Conservation (phyloP, 1,140 invertebrate genomes). For the Bombus huntii region DNA sequence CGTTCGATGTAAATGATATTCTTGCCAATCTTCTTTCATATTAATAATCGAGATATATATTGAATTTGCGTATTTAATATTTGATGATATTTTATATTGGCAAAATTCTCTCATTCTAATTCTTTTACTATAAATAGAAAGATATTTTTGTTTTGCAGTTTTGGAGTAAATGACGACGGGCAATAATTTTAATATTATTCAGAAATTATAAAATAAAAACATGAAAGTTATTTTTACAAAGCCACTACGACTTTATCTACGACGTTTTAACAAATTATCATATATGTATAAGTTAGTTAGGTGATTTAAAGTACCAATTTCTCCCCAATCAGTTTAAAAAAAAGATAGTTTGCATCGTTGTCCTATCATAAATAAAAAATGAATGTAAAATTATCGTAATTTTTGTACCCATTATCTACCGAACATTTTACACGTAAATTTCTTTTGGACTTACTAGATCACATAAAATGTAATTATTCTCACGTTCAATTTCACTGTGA, state of each 20-base stretch:
- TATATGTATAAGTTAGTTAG: no score
- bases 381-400: not conserved
- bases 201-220: not conserved
- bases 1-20: slow-evolving; percentile 1
- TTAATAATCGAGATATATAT: not conserved
- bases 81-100: not conserved
- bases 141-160: not conserved
- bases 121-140: no score
- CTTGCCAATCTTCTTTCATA: not conserved
- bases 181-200: not conserved
- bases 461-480: no score
- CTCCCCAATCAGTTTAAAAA: not conserved
- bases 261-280: no score
- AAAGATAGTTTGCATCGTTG: not conserved
- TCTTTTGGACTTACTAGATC: not conserved
- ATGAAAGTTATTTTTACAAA: no score
- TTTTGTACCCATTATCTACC: not conserved
- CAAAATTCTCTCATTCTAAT: no score
- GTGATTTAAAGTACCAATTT: not conserved
- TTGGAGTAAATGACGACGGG: not conserved
- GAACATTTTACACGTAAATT: not conserved
- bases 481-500: slow-evolving; percentile 9
- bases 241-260: no score
- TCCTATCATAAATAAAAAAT: no score
- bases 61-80: not conserved